Evolutionary conservation across 2,113 vertebrate genomes (phyloP), one percentile per base, ranked within the genome.

Genomic region (Hydrochoerus hydrochaeris): DNA sequence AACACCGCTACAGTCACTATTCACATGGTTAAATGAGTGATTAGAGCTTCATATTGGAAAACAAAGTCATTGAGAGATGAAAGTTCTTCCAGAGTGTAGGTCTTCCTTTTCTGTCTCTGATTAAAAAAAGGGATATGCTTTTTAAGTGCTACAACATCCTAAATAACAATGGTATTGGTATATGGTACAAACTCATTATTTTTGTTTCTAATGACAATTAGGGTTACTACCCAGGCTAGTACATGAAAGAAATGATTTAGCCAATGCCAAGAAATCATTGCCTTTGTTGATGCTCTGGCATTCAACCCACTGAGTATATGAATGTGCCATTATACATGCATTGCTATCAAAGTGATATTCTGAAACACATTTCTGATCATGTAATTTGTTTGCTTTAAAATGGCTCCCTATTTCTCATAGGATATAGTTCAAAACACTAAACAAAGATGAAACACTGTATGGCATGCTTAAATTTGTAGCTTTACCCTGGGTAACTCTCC

Each of bases 201-300:
- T 90, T 88, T 35, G 4, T 93, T 95, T 97, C 65, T 62, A 44
- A 5, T 92, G 41, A 63, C 19, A 88, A 65, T 54, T 88, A 63
- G 38, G 38, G 75, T 24, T 75, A n/a, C 52, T 77, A 54, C 16
- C 16, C 57, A 93, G 30, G 10, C 57, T 52, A 73, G 26, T n/a
- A 73, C 41, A 32, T 83, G 30, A 9, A 91, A 20, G 30, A 62
- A 88, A 89, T 77, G 54, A 91, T 30, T 69, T 41, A 85, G 7
- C 32, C 26, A n/a, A 28, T 58, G 4, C 9, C 14, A 14, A 91
- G 41, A 80, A 93, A 73, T 82, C 58, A 85, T 86, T 54, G 7
- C 7, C 32, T 94, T 57, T n/a, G 52, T 57, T 69, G 41, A 95
- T 75, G 94, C 77, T 90, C 63, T 90, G 52, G 81, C 19, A 81